Evolutionary conservation across 1,140 invertebrate species (phyloP).

Genomic region (Cherax quadricarinatus): DNA sequence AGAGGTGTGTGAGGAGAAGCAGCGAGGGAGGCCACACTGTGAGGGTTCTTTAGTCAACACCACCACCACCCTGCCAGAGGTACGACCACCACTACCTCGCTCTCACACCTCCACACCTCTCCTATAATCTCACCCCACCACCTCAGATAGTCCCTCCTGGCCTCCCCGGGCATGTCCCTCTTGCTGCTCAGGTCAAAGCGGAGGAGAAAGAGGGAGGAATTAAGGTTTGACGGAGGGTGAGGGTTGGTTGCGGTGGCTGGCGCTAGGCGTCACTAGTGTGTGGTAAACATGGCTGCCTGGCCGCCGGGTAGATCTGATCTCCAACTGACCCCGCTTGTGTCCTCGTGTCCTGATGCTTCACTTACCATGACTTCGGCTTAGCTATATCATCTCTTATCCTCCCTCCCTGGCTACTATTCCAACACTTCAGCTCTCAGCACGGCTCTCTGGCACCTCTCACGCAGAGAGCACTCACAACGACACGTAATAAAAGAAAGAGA

Average conservation of each 20-base stretch:
- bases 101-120: not conserved
- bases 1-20: slow-evolving; percentile 45
- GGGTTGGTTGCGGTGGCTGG: slow-evolving; percentile 58
- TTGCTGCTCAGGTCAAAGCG: not conserved
- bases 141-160: not conserved
- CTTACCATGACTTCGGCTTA: slow-evolving; percentile 63
- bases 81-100: slow-evolving; percentile 39
- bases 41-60: slow-evolving; percentile 59
- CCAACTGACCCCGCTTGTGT: slow-evolving; percentile 70
- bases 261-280: slow-evolving; percentile 63
- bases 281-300: slow-evolving; percentile 62
- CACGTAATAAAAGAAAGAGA: slow-evolving; percentile 33
- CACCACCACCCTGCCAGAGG: slow-evolving; percentile 57
- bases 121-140: slow-evolving; percentile 28
- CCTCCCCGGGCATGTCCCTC: not conserved
- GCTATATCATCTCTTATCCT: slow-evolving; percentile 37
- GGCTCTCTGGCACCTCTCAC: not conserved
- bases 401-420: not conserved
- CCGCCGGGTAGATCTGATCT: slow-evolving; percentile 70
- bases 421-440: not conserved
- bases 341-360: slow-evolving; percentile 60
- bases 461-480: not conserved
- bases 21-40: slow-evolving; percentile 41
- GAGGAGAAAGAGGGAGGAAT: slow-evolving; percentile 22
- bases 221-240: slow-evolving; percentile 1